phyloP scores from a whole-genome alignment of 2,797 vertebrate genomes.

The Enteromius afrohamiltoni region DNA sequence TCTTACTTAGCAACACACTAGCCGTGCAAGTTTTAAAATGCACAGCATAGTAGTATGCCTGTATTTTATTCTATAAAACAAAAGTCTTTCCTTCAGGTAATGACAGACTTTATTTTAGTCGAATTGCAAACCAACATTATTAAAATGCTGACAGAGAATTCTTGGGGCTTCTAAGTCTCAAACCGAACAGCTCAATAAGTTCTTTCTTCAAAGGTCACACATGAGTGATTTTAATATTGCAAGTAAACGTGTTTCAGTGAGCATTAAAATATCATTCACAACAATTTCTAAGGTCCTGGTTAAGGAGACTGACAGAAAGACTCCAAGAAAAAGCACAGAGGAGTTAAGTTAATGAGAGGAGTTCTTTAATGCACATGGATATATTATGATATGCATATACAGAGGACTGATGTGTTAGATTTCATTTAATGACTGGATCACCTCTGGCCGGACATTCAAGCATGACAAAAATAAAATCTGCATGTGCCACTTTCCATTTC shows the following conservation, averaged over 20 bases:
- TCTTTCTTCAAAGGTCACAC: background rate
- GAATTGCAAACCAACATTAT: background rate
- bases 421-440: background rate
- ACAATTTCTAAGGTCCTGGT: conserved; percentile 12
- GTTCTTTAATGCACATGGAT: conserved; percentile 7
- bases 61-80: background rate
- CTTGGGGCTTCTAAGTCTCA: conserved; percentile 11
- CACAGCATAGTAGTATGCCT: background rate
- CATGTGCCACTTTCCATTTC: conserved; percentile 3
- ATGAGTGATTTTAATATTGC: conserved; percentile 22
- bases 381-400: conserved; percentile 30
- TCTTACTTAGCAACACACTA: background rate
- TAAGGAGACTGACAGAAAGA: background rate
- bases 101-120: background rate
- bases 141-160: background rate
- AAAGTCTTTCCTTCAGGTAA: background rate
- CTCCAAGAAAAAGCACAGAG: background rate
- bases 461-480: conserved; percentile 14
- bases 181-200: background rate
- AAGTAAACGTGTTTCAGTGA: conserved; percentile 42
- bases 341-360: background rate
- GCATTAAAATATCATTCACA: conserved; percentile 11
- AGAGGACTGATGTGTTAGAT: conserved; percentile 10
- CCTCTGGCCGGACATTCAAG: background rate
- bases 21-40: background rate